Base-by-base conservation (phyloP, 2,888 invertebrate genomes). In the Eurytoma californica region DNA sequence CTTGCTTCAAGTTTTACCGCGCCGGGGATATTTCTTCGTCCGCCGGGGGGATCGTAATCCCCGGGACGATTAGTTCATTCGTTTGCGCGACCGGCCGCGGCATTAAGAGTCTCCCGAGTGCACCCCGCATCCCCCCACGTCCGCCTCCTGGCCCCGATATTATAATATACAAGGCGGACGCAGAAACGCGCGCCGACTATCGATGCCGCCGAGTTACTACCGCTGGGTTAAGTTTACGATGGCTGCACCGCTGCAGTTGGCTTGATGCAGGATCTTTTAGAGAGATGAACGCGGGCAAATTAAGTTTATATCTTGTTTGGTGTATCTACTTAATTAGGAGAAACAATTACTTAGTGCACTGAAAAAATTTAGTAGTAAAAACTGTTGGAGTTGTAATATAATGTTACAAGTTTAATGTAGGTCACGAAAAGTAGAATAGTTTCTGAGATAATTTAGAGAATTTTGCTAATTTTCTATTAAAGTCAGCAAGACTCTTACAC, bases 31-130 rank as follows among this genome's bases (percentile, higher is more conserved):
- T 47, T 47, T 63, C 47, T 47, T 39, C 18, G 30, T 39, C 63
- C 47, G 39, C 47, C 73, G n/a, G 57, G 78, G 78, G 73, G 65
- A 63, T 47, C 39, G 58, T 73, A 67, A 78, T 78, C 78, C 73
- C 78, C 49, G 69, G 67, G 77, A 65, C 80, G 80, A 80, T 77
- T 80, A 77, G 73, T 67, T 60, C 72, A 49, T 69, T 79, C 73
- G 73, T 65, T 79, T 58, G 74, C 76, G 24, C 67, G 58, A 67
- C 60, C 65, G 61, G 74, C 80, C 61, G 18, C 53, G 20, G 67
- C 51, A 76, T 76, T 76, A 72, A 76, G 69, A 68, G 67, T 75
- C 70, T 53, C 67, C 53, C 20, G 61, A 51, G 67, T 13, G 39
- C 30, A 14, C 68, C 28, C 5, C n/a, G 7, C 16, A 30, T 39